Base-by-base conservation (phyloP, 2,888 invertebrate genomes). In the Melangyna quadrimaculata region DNA sequence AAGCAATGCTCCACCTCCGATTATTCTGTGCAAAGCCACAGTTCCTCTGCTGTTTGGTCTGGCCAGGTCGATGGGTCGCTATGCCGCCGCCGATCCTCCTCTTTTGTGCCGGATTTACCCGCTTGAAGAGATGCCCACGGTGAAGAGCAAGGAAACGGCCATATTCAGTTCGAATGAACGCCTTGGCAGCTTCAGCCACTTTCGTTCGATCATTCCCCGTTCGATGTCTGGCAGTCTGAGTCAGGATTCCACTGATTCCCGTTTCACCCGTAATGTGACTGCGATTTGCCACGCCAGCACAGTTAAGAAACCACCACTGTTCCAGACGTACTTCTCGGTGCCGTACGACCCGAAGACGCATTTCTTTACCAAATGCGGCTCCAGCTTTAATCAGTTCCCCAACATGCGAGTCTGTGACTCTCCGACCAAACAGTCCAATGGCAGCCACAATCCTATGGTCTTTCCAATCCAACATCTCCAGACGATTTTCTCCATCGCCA, bases 301-400 rank as follows among this genome's bases (percentile, higher is more conserved):
- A 6, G 78, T 72, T 2, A 88, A 88, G 43, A 90, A 90, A 59
- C 90, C 91, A 3, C 89, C 89, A 3, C 89, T 89, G 35, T 79
- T 92, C 65, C 91, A 91, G n/a, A 91, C 91, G n/a, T 95, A 95
- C 88, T 93, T 94, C 82, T 95, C 95, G 0, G 94, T 95, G 2
- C 95, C 95, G 0, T 96, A 96, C 87, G 96, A 97, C 92, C 95
- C 97, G 0, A 95, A 95, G 0, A 95, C 95, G 0, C 96, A 97
- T 90, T 98, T 98, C 92, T 98, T 98, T 90, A 95, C 96, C 77
- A 96, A 97, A 89, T 97, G 97, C 90, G 98, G 98, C 9, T 98
- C 98, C 0, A 97, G 97, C 91, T 98, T 98, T 90, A 97, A 97
- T 92, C 97, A 97, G 91, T 96, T 97, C 89, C 96, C 96, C 0